Conservation (phyloP, 2,113 vertebrate genomes). For the Lasiurus cinereus region DNA sequence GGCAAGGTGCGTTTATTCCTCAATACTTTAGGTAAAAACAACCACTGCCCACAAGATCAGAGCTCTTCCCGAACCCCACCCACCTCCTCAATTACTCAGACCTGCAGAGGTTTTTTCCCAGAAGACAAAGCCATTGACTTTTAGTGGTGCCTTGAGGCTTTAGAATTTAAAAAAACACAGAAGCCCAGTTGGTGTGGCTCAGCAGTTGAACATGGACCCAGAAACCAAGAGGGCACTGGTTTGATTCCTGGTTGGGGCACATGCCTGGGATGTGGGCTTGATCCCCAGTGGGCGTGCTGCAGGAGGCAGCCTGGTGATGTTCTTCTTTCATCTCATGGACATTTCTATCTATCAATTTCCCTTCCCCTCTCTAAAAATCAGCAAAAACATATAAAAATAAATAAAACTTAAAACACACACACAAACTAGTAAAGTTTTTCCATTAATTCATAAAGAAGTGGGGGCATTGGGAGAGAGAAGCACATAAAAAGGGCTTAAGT, state of each 20-base stretch:
- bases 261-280: no score
- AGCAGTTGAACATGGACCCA: no score
- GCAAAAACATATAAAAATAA: no score
- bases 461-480: neutral
- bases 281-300: no score
- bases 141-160: neutral
- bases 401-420: no score
- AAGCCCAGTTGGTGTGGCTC: no score
- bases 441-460: neutral
- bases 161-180: neutral
- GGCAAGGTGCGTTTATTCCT: neutral
- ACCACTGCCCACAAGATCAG: neutral
- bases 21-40: neutral
- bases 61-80: fast-evolving
- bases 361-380: no score
- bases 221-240: no score
- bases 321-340: no score
- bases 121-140: neutral
- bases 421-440: neutral
- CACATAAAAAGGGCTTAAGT: neutral
- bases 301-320: no score
- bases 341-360: no score
- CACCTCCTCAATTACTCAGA: neutral
- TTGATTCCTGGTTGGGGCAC: no score
- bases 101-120: neutral